These are phyloP conservation scores for Odontocolon sp. DNA, from an alignment of 2,888 invertebrate genomes.

Conservation along the genomic window DNA sequence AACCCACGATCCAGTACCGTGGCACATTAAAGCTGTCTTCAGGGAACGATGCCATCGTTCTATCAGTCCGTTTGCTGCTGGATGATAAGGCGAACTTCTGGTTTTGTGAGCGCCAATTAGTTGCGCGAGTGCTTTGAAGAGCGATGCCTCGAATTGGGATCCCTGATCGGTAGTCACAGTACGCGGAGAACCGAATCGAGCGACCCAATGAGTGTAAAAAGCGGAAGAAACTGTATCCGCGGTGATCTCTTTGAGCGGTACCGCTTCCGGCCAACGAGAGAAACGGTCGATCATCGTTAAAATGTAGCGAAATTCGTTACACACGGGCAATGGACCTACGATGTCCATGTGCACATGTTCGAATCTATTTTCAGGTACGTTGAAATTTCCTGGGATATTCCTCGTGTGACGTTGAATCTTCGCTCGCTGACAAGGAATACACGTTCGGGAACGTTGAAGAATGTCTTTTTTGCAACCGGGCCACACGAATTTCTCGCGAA, in stretches of 20 bases:
- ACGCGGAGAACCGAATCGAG: not conserved
- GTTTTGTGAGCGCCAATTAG: slow-evolving; percentile 54
- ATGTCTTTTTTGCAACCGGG: too few relatives aligned
- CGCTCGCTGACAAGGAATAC: slow-evolving; percentile 67
- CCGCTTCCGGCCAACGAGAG: slow-evolving; percentile 62
- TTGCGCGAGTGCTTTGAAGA: slow-evolving; percentile 65
- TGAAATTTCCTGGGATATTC: slow-evolving; percentile 58
- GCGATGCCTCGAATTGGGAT: slow-evolving; percentile 69
- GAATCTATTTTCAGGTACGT: slow-evolving; percentile 66
- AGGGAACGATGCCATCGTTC: not conserved
- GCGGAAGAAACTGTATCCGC: not conserved
- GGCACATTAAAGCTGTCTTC: not conserved
- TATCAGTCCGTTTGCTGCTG: not conserved
- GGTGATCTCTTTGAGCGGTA: not conserved
- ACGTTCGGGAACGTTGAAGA: slow-evolving; percentile 66
- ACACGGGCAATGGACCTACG: slow-evolving; percentile 70
- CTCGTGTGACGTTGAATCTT: slow-evolving; percentile 69
- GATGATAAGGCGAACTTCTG: not conserved
- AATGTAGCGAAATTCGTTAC: slow-evolving; percentile 68
- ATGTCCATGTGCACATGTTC: slow-evolving; percentile 73
- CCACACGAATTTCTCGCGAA: slow-evolving; percentile 64
- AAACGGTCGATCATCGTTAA: slow-evolving; percentile 73
- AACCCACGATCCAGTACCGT: too few relatives aligned
- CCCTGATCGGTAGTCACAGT: slow-evolving; percentile 75
- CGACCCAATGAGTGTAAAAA: not conserved